Conservation (phyloP, 2,888 invertebrate species). For the Pherbina coryleti region DNA sequence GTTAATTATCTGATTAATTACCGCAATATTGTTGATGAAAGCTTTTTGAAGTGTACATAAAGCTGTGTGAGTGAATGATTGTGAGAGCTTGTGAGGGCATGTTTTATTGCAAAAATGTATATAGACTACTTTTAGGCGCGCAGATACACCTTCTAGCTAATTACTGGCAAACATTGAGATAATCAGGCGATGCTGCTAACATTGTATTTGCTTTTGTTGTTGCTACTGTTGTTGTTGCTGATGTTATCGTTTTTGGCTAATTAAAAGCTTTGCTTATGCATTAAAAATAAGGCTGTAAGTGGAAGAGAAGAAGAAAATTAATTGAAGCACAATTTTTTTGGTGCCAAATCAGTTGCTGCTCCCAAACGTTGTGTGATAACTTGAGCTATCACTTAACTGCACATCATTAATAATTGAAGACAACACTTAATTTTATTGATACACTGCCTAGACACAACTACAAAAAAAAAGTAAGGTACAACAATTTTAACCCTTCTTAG, state of each 20-base stretch:
- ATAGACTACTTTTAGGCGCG: slow-evolving; percentile 54
- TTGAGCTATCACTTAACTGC: background rate
- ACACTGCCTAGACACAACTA: background rate
- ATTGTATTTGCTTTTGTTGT: background rate
- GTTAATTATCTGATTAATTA: slow-evolving; percentile 71
- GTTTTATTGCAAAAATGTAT: background rate
- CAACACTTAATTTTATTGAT: slow-evolving; percentile 30
- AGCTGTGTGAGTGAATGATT: background rate
- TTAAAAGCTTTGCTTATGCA: slow-evolving; percentile 52
- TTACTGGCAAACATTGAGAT: slow-evolving; percentile 58
- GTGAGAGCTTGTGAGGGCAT: slow-evolving; percentile 10
- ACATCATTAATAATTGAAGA: slow-evolving; percentile 20
- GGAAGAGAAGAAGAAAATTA: background rate
- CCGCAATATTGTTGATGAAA: slow-evolving; percentile 52
- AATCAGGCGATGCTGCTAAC: background rate
- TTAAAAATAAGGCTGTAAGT: too few relatives aligned
- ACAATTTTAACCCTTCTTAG: background rate
- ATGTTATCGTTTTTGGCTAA: slow-evolving; percentile 56
- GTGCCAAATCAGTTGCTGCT: background rate
- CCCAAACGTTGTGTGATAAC: background rate
- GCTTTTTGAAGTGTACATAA: slow-evolving; percentile 34
- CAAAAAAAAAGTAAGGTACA: background rate
- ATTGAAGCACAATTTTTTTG: background rate
- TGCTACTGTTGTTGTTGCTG: background rate
- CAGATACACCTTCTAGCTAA: slow-evolving; percentile 53